Conservation (phyloP, 2,113 vertebrate species). For the Notothenia coriiceps region DNA sequence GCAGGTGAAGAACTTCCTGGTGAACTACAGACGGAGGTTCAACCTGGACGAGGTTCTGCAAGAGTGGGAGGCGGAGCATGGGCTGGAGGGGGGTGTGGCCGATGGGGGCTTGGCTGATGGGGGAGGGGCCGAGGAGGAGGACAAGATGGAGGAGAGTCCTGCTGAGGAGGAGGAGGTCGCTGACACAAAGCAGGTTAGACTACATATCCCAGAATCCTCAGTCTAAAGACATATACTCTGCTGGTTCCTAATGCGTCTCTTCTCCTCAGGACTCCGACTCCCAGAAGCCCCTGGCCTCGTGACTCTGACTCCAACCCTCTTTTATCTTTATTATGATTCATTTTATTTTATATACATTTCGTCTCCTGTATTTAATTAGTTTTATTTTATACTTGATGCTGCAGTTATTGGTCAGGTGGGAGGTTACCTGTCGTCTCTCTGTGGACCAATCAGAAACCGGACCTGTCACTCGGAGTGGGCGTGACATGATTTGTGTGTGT, state of each 20-base stretch:
- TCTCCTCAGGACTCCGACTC: slow-evolving; percentile 71
- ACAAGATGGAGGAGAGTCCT: slow-evolving; percentile 87
- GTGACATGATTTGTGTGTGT: neutral
- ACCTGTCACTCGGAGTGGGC: slow-evolving; percentile 8
- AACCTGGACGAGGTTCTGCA: slow-evolving; percentile 98
- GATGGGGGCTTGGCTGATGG: slow-evolving; percentile 58
- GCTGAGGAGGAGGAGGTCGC: slow-evolving; percentile 79
- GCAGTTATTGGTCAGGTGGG: slow-evolving; percentile 13
- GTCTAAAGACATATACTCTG: neutral
- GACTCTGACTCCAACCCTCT: slow-evolving; percentile 39
- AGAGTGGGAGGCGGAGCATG: slow-evolving; percentile 97
- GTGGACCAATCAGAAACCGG: slow-evolving; percentile 54
- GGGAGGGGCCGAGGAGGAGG: slow-evolving; percentile 64
- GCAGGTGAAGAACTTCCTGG: slow-evolving; percentile 98
- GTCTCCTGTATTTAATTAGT: neutral
- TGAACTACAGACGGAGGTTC: slow-evolving; percentile 97
- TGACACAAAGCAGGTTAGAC: slow-evolving; percentile 83
- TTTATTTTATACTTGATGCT: neutral
- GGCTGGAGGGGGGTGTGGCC: slow-evolving; percentile 81
- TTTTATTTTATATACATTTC: slow-evolving; percentile 19
- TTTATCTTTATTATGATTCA: slow-evolving; percentile 17
- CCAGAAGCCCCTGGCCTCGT: slow-evolving; percentile 71
- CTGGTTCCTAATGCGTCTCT: neutral
- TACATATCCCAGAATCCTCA: slow-evolving; percentile 12
- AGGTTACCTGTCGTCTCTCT: slow-evolving; percentile 20